Evolutionary conservation across 2,888 invertebrate genomes (phyloP).

Genomic region (Antheraea yamamai): DNA sequence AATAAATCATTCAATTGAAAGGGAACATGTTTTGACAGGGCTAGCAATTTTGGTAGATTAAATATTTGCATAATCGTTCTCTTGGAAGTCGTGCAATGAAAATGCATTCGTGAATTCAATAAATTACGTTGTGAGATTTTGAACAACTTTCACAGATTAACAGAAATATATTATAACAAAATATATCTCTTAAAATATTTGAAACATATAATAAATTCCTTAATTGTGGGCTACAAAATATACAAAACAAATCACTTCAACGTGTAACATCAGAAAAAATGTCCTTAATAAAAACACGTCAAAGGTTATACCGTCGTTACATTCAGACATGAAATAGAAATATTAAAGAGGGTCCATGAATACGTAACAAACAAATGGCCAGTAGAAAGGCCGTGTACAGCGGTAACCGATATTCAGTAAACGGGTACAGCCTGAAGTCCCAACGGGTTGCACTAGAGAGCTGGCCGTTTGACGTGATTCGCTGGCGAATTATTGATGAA

Average conservation of each 20-base stretch:
- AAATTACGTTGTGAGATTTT: background rate
- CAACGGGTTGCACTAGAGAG: conserved; percentile 39
- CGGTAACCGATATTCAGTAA: conserved; percentile 13
- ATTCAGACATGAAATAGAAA: background rate
- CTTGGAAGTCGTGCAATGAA: conserved; percentile 16
- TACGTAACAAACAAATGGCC: conserved; percentile 19
- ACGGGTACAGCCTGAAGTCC: conserved; percentile 14
- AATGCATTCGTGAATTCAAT: background rate
- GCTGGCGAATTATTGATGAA: conserved; percentile 53
- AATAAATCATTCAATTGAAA: background rate
- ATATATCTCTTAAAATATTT: background rate
- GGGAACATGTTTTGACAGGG: background rate
- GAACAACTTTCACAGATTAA: background rate
- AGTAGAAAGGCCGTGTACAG: conserved; percentile 11
- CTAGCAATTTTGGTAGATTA: conserved; percentile 18
- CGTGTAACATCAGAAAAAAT: background rate
- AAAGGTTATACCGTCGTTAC: background rate
- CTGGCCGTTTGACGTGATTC: conserved; percentile 45
- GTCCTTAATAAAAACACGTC: background rate
- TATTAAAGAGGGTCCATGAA: conserved; percentile 15
- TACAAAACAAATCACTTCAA: background rate
- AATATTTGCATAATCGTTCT: conserved; percentile 27
- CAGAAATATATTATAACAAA: background rate
- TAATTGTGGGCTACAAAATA: background rate
- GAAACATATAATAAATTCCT: background rate